A percentile compares a stretch with the other conserved stretches of the same genome.
Evolutionary conservation across 2,888 invertebrate species (phyloP).

Genomic region (Drosophila fungiperda): DNA sequence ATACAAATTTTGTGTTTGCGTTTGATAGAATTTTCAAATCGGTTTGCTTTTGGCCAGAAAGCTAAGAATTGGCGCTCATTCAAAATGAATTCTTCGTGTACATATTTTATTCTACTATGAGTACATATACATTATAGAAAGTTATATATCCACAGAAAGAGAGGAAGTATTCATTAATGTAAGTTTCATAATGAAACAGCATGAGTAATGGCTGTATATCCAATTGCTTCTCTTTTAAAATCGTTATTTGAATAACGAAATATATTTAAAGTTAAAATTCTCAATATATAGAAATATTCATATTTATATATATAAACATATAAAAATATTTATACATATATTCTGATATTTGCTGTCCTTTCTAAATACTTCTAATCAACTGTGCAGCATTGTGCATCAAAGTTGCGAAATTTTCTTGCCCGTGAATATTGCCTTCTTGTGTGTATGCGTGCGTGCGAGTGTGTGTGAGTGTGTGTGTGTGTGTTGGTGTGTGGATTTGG

Average conservation of each 20-base stretch:
- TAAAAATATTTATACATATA: background rate
- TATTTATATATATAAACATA: background rate
- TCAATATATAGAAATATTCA: background rate
- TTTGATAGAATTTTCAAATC: background rate
- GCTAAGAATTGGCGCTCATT: background rate
- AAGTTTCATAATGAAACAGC: background rate
- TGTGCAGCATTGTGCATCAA: slow-evolving; percentile 43
- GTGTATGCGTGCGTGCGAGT: slow-evolving; percentile 5
- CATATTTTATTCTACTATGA: background rate
- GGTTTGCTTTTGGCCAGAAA: background rate
- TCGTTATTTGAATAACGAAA: background rate
- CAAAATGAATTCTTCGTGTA: background rate
- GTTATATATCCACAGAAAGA: background rate
- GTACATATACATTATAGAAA: background rate
- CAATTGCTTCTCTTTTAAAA: background rate
- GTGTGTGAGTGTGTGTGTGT: slow-evolving; percentile 31
- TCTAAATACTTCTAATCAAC: slow-evolving; percentile 48
- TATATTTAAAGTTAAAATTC: background rate
- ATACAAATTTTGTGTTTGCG: background rate
- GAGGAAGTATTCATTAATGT: slow-evolving; percentile 16
- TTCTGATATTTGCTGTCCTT: slow-evolving; percentile 1
- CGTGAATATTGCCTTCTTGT: slow-evolving; percentile 33
- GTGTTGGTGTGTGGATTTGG: slow-evolving; percentile 41
- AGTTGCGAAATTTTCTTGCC: slow-evolving; percentile 22
- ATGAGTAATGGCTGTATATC: background rate